Evolutionary conservation across 1,140 invertebrate species (phyloP).

Genomic region (Condylostylus longicornis): DNA sequence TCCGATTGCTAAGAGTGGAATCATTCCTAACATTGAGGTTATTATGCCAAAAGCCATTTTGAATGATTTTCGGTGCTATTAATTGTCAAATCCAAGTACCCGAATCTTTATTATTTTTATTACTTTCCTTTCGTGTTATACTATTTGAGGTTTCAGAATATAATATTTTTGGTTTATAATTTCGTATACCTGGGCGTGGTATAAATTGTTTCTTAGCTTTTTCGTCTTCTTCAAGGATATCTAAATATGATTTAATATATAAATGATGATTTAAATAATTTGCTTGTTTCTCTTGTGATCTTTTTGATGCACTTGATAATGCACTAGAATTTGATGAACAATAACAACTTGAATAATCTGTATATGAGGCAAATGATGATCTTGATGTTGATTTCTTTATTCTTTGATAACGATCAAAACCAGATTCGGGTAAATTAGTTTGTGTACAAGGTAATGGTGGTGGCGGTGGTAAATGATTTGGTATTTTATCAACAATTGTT

Average conservation of each 20-base stretch:
- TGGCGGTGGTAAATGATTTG: too few species aligned
- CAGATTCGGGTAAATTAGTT: too few species aligned
- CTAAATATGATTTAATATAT: conserved; percentile 43
- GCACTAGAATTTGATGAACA: conserved; percentile 10
- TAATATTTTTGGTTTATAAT: conserved; percentile 49
- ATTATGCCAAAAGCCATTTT: conserved; percentile 31
- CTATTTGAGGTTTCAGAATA: too few species aligned
- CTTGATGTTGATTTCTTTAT: neutral
- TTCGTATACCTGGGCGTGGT: conserved; percentile 41
- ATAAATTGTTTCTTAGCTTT: conserved; percentile 30
- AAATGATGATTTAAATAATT: conserved; percentile 41
- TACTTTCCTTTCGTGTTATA: neutral
- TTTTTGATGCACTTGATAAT: conserved; percentile 29
- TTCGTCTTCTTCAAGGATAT: conserved; percentile 36
- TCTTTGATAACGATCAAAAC: neutral
- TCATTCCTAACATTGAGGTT: conserved; percentile 49
- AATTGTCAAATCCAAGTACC: conserved; percentile 33
- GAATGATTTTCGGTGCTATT: conserved; percentile 13
- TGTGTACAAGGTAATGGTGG: too few species aligned
- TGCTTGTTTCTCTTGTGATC: conserved; percentile 38
- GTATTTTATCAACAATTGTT: too few species aligned
- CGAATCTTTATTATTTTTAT: conserved; percentile 15
- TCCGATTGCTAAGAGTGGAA: conserved; percentile 62
- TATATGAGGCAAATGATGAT: conserved; percentile 20
- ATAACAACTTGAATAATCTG: conserved; percentile 18